A percentile compares a stretch with the other conserved stretches of the same genome.
Evolutionary conservation across 2,888 invertebrate genomes (phyloP).

Genomic region (Lithophane socia): DNA sequence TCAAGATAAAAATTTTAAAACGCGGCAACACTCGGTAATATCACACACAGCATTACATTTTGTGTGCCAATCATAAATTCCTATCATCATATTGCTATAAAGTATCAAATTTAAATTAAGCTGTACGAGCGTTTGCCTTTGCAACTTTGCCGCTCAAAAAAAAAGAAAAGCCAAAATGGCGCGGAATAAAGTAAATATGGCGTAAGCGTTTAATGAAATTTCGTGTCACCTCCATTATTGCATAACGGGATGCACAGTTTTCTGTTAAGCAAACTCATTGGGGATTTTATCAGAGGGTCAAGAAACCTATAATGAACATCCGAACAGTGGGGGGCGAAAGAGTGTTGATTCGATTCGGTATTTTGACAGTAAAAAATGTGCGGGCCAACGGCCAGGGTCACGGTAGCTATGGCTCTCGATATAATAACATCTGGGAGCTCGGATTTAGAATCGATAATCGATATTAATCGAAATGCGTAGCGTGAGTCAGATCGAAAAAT

Average conservation of each 20-base stretch:
- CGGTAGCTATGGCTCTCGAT: slow-evolving; percentile 51
- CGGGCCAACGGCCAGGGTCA: slow-evolving; percentile 65
- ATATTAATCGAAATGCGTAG: slow-evolving; percentile 45
- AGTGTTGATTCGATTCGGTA: slow-evolving; percentile 65
- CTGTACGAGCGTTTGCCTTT: slow-evolving; percentile 71
- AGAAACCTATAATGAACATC: slow-evolving; percentile 60
- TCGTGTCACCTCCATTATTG: slow-evolving; percentile 73
- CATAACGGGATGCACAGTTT: slow-evolving; percentile 77
- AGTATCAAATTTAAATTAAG: slow-evolving; percentile 79
- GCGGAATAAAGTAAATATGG: slow-evolving; percentile 66
- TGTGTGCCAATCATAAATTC: slow-evolving; percentile 67
- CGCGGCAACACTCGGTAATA: slow-evolving; percentile 42
- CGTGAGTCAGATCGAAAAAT: slow-evolving; percentile 30
- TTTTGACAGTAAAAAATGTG: slow-evolving; percentile 66
- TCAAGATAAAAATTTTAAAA: slow-evolving; percentile 59
- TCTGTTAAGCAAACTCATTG: slow-evolving; percentile 63
- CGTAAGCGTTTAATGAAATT: slow-evolving; percentile 73
- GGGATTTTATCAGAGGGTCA: slow-evolving; percentile 66
- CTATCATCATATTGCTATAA: slow-evolving; percentile 69
- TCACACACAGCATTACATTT: slow-evolving; percentile 54
- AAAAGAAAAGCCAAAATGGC: slow-evolving; percentile 60
- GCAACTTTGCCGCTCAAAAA: slow-evolving; percentile 58
- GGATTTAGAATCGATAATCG: slow-evolving; percentile 52
- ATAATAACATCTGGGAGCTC: slow-evolving; percentile 49
- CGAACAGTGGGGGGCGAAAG: slow-evolving; percentile 63